Evolutionary conservation across 2,888 invertebrate species (phyloP), one percentile per base, ranked within the genome.

Genomic region (Trypoxylon attenuatum): DNA sequence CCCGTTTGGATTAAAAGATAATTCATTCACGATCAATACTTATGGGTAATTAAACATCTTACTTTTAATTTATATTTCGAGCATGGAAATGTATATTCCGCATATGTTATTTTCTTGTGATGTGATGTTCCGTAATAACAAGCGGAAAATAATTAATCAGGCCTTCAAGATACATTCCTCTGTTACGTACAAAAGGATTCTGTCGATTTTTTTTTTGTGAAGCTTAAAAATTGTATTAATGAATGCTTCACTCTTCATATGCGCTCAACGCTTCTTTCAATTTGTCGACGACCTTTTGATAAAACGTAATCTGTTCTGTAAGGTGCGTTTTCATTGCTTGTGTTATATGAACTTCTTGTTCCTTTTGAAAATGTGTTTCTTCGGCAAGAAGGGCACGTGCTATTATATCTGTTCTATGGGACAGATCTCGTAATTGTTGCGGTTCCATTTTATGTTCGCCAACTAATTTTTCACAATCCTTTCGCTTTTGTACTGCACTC

Each of bases 371-470:
- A 87, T 98, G 96, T 78, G 94, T 93, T 77, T 98, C 93, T 90
- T 99, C 99, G 54, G 98, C 97, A 85, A 98, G 91, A 64, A 97
- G 91, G 1, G 96, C 93, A 85, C 97, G 98, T 0, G 97, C 96
- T 81, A 98, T 93, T 13, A 96, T 92, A 87, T 99, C 98, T 0
- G 96, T 95, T 78, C 97, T 91, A 74, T 93, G 91, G 68, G 93
- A 89, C 8, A 97, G 93, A 82, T 94, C 94, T 70, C 93, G 92
- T 67, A 96, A 89, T 82, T 96, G 95, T 15, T 91, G 91, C 63
- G 93, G 91, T 76, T 93, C 93, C 91, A 96, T 93, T 88, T 95
- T 96, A 74, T 94, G 93, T 82, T 96, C 96, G 27, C 91, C 90
- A 53, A 88, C 92, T 78, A 94, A 88, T 77, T 93, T 92, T 83